Evolutionary conservation across 1,140 invertebrate species (phyloP).

Genomic region (Dinoponera quadriceps): DNA sequence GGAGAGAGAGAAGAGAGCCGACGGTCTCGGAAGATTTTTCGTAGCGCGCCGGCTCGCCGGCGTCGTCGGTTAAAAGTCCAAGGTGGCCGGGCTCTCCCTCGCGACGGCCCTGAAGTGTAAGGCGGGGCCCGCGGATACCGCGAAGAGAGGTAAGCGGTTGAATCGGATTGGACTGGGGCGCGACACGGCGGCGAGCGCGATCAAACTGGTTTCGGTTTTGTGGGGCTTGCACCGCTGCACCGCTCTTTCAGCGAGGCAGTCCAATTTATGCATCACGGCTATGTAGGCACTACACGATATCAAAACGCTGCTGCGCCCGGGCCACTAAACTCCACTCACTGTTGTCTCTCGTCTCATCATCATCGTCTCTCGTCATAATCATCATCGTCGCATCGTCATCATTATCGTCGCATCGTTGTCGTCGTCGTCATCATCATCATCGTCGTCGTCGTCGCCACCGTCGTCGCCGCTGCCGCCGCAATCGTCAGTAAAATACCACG

Average conservation of each 20-base stretch:
- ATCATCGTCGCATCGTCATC: constrained; percentile 70
- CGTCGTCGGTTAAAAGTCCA: too few relatives aligned
- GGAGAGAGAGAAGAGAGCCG: too few relatives aligned
- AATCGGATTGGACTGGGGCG: constrained; percentile 84
- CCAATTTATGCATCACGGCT: constrained; percentile 87
- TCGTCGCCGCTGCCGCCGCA: background rate
- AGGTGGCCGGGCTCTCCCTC: background rate
- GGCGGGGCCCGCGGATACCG: constrained; percentile 82
- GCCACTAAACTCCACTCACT: constrained; percentile 78
- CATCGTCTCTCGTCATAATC: constrained; percentile 48
- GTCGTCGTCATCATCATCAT: constrained; percentile 15
- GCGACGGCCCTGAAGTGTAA: constrained; percentile 80
- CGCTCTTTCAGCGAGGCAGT: constrained; percentile 85
- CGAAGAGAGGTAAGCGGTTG: constrained; percentile 82
- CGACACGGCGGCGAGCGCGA: constrained; percentile 78
- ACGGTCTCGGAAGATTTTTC: too few relatives aligned
- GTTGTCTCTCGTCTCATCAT: constrained; percentile 73
- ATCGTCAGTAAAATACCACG: constrained; percentile 23
- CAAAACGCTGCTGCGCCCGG: constrained; percentile 82
- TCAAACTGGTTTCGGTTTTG: constrained; percentile 85
- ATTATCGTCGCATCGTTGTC: constrained; percentile 71
- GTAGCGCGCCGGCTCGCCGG: too few relatives aligned
- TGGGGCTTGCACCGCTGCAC: constrained; percentile 85
- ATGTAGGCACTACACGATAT: constrained; percentile 86
- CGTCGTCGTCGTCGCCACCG: background rate